A percentile compares a stretch with the other conserved stretches of the same genome.
These are phyloP conservation scores for Athalia rosae DNA, from an alignment of 2,888 invertebrate species.

Conservation along the genomic window DNA sequence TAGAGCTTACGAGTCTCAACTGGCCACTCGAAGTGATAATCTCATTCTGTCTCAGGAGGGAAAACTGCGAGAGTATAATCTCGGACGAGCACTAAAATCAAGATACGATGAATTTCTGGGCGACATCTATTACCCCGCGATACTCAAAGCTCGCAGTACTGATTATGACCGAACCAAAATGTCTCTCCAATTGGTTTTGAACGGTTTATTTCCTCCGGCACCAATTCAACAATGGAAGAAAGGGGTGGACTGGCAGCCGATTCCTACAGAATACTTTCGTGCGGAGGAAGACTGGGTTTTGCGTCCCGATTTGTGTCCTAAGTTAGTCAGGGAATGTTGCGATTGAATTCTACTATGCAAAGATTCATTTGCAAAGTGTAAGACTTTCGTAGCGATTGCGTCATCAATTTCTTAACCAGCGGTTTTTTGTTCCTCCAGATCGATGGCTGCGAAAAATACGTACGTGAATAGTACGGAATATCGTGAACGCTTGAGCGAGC, in stretches of 20 bases:
- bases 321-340: slow-evolving; percentile 43
- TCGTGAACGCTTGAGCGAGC: no score
- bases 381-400: not conserved
- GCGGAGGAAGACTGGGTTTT: not conserved
- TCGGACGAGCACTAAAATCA: slow-evolving; percentile 6
- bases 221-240: slow-evolving; percentile 6
- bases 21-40: no score
- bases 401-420: no score
- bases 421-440: no score
- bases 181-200: slow-evolving; percentile 29
- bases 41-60: not conserved
- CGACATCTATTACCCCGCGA: not conserved
- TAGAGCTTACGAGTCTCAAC: no score
- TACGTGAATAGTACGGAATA: no score
- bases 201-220: slow-evolving; percentile 1
- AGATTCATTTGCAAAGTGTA: not conserved
- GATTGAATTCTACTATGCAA: not conserved
- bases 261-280: not conserved
- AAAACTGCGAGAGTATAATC: slow-evolving; percentile 24
- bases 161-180: slow-evolving; percentile 33
- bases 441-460: no score
- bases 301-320: slow-evolving; percentile 45
- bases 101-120: not conserved
- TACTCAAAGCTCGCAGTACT: slow-evolving; percentile 11
- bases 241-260: slow-evolving; percentile 14